A percentile compares a stretch with the other conserved stretches of the same genome.
phyloP scores from a whole-genome alignment of 2,888 invertebrate species.

The Caradrina clavipalpis region DNA sequence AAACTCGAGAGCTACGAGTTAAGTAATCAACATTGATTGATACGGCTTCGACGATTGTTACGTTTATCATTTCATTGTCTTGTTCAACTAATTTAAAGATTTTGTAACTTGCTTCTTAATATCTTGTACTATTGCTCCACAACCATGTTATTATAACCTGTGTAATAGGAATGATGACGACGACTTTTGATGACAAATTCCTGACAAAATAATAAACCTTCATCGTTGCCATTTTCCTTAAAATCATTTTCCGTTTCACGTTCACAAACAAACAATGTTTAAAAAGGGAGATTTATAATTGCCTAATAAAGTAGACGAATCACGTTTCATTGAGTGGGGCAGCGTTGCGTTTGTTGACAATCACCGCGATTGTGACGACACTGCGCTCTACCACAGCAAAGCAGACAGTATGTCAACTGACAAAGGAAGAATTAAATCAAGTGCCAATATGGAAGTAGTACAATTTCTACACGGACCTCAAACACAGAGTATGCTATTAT shows the following conservation, averaged over 20 bases:
- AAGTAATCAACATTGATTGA: slow-evolving; percentile 52
- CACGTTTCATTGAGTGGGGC: slow-evolving; percentile 75
- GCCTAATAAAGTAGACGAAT: slow-evolving; percentile 76
- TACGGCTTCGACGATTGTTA: slow-evolving; percentile 37
- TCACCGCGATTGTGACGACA: slow-evolving; percentile 76
- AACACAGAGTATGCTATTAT: slow-evolving; percentile 50
- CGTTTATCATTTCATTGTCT: slow-evolving; percentile 40
- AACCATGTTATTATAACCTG: neutral
- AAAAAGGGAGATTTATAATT: slow-evolving; percentile 68
- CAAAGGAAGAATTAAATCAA: slow-evolving; percentile 66
- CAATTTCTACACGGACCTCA: slow-evolving; percentile 50
- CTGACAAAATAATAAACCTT: slow-evolving; percentile 35
- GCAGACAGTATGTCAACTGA: slow-evolving; percentile 69
- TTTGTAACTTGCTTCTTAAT: slow-evolving; percentile 16
- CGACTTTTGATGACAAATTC: slow-evolving; percentile 21
- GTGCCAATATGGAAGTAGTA: slow-evolving; percentile 50
- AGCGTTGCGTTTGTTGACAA: slow-evolving; percentile 77
- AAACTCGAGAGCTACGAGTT: slow-evolving; percentile 40
- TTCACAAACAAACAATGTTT: slow-evolving; percentile 56
- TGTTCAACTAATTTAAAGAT: slow-evolving; percentile 22
- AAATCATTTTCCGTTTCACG: slow-evolving; percentile 36
- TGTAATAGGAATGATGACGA: neutral
- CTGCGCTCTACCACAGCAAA: slow-evolving; percentile 44
- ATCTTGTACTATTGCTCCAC: slow-evolving; percentile 11
- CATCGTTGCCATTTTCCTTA: slow-evolving; percentile 39